Evolutionary conservation across 2,113 vertebrate genomes (phyloP), one percentile per base, ranked within the genome.

Genomic region (Charadrius vociferus): DNA sequence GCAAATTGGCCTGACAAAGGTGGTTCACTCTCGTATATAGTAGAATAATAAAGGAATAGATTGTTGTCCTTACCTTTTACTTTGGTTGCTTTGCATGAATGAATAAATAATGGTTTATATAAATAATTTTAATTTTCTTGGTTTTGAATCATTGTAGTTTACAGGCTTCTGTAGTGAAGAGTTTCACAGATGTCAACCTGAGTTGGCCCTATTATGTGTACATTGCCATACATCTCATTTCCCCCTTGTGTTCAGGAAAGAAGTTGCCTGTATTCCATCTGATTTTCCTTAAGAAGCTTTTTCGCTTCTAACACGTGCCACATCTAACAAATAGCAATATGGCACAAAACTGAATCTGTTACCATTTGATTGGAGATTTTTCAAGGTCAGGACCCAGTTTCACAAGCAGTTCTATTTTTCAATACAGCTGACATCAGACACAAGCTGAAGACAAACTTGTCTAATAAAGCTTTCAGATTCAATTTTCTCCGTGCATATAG

Each of bases 391-490:
- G 95, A 95, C 96, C 95, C 74, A 95, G 89, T 97, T 98, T 98
- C 95, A 96, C 95, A 95, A 88, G 84, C 95, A 95, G 94, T 97
- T 98, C 97, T 98, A 83, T 98, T 98, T 98, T 98, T 97, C 96
- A 97, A 81, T 98, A 93, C 53, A 81, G 81, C 97, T 98, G 98
- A 97, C 95, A 97, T 97, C 95, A 95, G 91, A 93, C 97, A 96
- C 96, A 97, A 98, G 89, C 96, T 93, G 90, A 98, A 98, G 98
- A 98, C 97, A 98, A 98, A 98, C 97, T 96, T 98, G 95, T 97
- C 96, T 98, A 98, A 98, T 98, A 98, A 98, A 98, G 97, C 98
- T 98, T 98, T 98, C 98, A 98, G 96, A 98, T 98, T 98, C 98
- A 98, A 97, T 98, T 98, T 98, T 95, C 95, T 98, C 52, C 96